phyloP scores from a whole-genome alignment of 2,888 invertebrate genomes.

The Drosophila hamatofila region DNA sequence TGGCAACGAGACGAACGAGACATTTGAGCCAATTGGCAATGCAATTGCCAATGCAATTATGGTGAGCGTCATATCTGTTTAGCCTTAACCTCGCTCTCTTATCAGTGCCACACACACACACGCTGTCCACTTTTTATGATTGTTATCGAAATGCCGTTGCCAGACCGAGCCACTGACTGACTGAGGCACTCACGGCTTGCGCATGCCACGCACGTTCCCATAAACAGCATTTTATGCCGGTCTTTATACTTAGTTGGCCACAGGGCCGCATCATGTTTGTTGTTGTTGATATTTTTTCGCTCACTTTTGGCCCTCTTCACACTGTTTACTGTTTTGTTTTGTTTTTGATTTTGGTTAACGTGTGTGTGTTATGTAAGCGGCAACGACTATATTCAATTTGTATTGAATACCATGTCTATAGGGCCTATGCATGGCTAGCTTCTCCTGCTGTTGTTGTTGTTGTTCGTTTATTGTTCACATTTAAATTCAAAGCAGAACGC shows the following conservation, averaged over 20 bases:
- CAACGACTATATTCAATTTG: conserved; percentile 60
- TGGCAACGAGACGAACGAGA: conserved; percentile 18
- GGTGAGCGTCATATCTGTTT: conserved; percentile 28
- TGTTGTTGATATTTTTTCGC: neutral
- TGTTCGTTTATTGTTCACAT: conserved; percentile 6
- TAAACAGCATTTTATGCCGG: conserved; percentile 69
- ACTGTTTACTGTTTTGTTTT: neutral
- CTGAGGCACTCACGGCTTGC: conserved; percentile 7
- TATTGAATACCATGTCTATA: conserved; percentile 44
- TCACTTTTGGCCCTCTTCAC: neutral
- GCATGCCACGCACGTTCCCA: conserved; percentile 60
- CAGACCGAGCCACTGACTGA: neutral
- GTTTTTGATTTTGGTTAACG: neutral
- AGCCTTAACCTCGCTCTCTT: conserved; percentile 66
- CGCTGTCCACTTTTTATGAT: neutral
- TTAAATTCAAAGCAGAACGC: conserved; percentile 24
- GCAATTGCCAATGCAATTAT: conserved; percentile 39
- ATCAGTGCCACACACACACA: conserved; percentile 2
- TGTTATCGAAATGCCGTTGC: conserved; percentile 7
- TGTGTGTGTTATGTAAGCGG: conserved; percentile 62
- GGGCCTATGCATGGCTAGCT: neutral
- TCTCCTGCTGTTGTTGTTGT: neutral
- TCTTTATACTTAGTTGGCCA: conserved; percentile 64
- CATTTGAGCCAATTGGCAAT: conserved; percentile 51
- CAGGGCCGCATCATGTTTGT: conserved; percentile 16